Evolutionary conservation across 2,113 vertebrate species (phyloP).

Genomic region (Balaenoptera acutorostrata): DNA sequence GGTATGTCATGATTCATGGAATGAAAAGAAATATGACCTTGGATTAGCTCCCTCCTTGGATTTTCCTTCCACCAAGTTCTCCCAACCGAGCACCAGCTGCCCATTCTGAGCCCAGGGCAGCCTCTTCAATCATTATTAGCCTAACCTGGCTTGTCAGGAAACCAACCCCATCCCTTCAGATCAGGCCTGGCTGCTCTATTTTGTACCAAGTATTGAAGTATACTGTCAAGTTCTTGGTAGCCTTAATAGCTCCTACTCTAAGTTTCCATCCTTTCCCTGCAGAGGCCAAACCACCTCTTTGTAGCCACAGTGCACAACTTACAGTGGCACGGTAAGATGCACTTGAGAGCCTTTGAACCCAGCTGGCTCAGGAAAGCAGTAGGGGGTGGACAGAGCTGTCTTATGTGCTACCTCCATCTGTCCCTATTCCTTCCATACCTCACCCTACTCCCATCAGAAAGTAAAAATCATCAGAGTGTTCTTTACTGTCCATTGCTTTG

Average conservation of each 20-base stretch:
- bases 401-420: slow-evolving; percentile 41
- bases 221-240: not conserved
- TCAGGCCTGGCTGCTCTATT: not conserved
- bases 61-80: not conserved
- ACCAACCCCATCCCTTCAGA: not conserved
- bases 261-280: not conserved
- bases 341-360: slow-evolving; percentile 16
- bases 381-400: slow-evolving; percentile 19
- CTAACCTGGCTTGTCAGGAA: not conserved
- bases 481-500: slow-evolving; percentile 72
- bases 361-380: slow-evolving; percentile 49
- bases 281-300: not conserved
- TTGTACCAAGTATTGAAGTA: not conserved
- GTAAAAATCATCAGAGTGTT: slow-evolving; percentile 62
- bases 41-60: not conserved
- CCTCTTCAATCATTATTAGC: not conserved
- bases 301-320: not conserved
- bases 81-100: not conserved
- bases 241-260: not conserved
- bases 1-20: slow-evolving; percentile 40
- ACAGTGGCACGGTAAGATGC: not conserved
- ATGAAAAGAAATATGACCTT: slow-evolving; percentile 64
- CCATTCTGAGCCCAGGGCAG: not conserved
- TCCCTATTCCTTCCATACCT: not conserved
- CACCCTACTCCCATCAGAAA: slow-evolving; percentile 38